Base-by-base conservation (phyloP, 2,113 vertebrate species). In the Mohoua ochrocephala region DNA sequence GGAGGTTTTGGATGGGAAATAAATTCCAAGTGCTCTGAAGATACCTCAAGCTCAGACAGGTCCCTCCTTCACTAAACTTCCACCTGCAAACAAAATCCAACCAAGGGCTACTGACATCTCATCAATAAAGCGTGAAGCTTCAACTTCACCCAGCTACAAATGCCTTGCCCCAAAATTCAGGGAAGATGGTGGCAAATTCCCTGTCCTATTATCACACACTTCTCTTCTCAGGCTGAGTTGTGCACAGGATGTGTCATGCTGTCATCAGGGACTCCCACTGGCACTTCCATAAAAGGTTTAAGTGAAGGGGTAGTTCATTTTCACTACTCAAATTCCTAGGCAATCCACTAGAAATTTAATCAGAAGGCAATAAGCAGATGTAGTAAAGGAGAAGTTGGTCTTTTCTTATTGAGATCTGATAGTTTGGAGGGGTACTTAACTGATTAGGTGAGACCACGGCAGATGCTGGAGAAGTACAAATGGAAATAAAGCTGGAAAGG, bases 311-410 rank as follows among this genome's bases (percentile, higher is more conserved):
- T 57, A 91, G 87, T 59, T 97, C 26, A 79, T 92, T 94, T 91
- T 96, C 87, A 70, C 70, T 39, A 61, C 78, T 89, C 81, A 91
- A 85, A 93, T 89, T 94, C 78, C 45, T 52, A 45, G 28, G 45
- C 78, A 96, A 91, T 94, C 78, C 94, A 89, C 70, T 92, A 94
- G 89, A 96, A 96, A 94, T 93, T 87, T 57, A 96, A 96, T 93
- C 67, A 93, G 89, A 95, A 89, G 33, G 61, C 61, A 82, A 75
- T 75, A 80, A 88, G 63, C 33, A 90, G 87, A 84, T 52, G 24
- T 26, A 80, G 50, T 59, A 68, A 87, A 79, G 74, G 18, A 91
- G 78, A 3, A 90, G 54, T 6, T 95, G 93, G 67, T 87, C 22
- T 61, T 91, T 80, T 30, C 61, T 85, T 89, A 84, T 41, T 91